phyloP scores from a whole-genome alignment of 2,113 vertebrate genomes.

The Neodon shergylaensis region DNA sequence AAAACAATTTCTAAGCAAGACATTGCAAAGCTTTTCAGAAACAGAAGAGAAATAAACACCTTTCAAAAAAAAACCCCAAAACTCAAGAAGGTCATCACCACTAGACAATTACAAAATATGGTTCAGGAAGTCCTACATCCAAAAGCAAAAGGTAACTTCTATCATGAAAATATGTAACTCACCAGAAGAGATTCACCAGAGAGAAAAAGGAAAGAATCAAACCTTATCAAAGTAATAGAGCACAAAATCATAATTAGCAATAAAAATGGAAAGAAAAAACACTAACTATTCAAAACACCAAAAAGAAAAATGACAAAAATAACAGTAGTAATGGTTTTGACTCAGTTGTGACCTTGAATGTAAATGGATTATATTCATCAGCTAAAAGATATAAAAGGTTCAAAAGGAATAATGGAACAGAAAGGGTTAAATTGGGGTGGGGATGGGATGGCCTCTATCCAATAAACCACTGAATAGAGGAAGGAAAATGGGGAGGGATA shows the following conservation, averaged over 20 bases:
- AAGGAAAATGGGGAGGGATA: background rate
- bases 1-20: background rate
- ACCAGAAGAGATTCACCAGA: background rate
- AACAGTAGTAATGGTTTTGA: background rate
- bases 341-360: background rate
- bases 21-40: background rate
- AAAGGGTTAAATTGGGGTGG: background rate
- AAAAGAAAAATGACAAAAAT: background rate
- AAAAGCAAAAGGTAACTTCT: background rate
- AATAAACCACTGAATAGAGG: background rate
- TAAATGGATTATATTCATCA: background rate
- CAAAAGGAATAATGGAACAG: background rate
- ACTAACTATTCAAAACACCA: background rate
- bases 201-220: background rate
- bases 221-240: background rate
- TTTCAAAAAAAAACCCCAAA: background rate
- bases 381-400: background rate
- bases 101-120: background rate
- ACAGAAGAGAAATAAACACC: background rate
- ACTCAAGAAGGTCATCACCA: background rate
- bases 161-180: background rate
- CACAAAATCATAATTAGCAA: background rate
- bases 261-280: background rate
- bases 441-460: background rate
- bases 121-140: background rate